These are phyloP conservation scores for Dusona sp. DNA, from an alignment of 2,888 invertebrate species.

Conservation along the genomic window DNA sequence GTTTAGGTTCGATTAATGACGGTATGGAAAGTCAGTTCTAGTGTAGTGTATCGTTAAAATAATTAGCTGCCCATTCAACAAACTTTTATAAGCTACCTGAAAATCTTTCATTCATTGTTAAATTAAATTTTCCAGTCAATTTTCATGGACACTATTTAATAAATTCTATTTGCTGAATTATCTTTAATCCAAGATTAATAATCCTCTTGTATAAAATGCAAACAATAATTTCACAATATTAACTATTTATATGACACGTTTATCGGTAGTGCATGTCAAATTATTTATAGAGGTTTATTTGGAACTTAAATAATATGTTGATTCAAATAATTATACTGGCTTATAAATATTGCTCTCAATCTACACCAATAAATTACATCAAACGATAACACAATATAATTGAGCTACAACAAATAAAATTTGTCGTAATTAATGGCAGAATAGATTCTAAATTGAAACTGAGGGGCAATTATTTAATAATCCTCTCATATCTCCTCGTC, in stretches of 20 bases:
- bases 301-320: background rate
- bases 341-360: background rate
- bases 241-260: too few species aligned
- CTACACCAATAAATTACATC: background rate
- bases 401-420: background rate
- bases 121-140: background rate
- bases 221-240: background rate
- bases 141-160: background rate
- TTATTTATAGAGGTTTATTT: background rate
- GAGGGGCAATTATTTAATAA: slow-evolving; percentile 53
- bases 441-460: slow-evolving; percentile 28
- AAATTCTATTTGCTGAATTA: background rate
- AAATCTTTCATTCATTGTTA: background rate
- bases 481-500: slow-evolving; percentile 33
- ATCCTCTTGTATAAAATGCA: background rate
- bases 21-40: background rate
- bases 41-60: background rate
- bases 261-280: background rate
- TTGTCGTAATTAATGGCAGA: slow-evolving; percentile 4
- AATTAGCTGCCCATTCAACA: too few species aligned
- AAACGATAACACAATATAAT: background rate
- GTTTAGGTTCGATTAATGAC: background rate
- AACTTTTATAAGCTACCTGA: background rate
- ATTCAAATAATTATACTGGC: background rate
- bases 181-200: background rate